Evolutionary conservation across 2,888 invertebrate species (phyloP).

Genomic region (Drosophila mettleri): DNA sequence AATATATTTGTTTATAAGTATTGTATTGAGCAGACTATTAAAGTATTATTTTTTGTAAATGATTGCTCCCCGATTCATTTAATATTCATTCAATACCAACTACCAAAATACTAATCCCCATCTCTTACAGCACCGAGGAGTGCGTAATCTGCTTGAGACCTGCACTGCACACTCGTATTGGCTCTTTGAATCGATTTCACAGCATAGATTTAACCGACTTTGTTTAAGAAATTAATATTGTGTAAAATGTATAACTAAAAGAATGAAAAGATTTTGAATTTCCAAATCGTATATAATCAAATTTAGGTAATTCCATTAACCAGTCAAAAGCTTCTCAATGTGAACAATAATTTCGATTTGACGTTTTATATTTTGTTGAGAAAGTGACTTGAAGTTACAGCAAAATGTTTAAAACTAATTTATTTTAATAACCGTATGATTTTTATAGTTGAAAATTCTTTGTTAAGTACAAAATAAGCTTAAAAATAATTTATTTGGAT

Average conservation of each 20-base stretch:
- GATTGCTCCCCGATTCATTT: background rate
- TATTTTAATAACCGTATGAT: too few relatives aligned
- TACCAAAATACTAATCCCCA: slow-evolving; percentile 16
- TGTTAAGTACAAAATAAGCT: slow-evolving; percentile 67
- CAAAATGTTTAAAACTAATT: slow-evolving; percentile 58
- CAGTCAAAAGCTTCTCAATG: background rate
- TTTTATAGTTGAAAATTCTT: slow-evolving; percentile 36
- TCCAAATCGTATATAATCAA: background rate
- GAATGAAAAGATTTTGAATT: background rate
- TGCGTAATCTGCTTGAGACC: slow-evolving; percentile 82
- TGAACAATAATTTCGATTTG: slow-evolving; percentile 39
- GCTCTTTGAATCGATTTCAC: slow-evolving; percentile 65
- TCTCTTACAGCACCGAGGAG: slow-evolving; percentile 82
- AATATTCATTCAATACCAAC: background rate
- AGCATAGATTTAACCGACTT: slow-evolving; percentile 77
- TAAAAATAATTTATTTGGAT: slow-evolving; percentile 35
- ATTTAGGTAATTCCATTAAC: background rate
- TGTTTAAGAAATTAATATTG: slow-evolving; percentile 53
- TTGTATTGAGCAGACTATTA: slow-evolving; percentile 44
- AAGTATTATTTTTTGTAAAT: slow-evolving; percentile 62
- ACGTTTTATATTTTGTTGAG: slow-evolving; percentile 62
- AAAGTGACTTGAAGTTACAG: slow-evolving; percentile 69
- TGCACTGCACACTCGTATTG: slow-evolving; percentile 68
- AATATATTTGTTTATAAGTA: slow-evolving; percentile 40
- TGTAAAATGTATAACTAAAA: background rate